Evolutionary conservation across 2,113 vertebrate species (phyloP).

Genomic region (Neomonachus schauinslandi): DNA sequence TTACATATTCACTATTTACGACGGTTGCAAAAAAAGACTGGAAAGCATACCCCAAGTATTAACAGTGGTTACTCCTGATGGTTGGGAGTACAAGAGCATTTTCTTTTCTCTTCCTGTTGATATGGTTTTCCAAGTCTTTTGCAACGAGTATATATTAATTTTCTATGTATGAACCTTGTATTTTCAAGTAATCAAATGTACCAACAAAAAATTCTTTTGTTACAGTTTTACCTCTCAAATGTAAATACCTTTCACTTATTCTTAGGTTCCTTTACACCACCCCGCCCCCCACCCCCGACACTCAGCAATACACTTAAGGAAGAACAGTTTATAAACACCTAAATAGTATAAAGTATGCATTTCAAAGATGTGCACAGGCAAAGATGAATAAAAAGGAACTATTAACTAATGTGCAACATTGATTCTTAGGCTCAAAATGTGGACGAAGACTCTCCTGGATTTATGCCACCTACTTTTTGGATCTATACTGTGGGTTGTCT

Average conservation of each 20-base stretch:
- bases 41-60: neutral
- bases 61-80: neutral
- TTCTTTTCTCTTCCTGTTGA: neutral
- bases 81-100: neutral
- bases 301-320: neutral
- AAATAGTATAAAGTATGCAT: neutral
- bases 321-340: conserved; percentile 9
- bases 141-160: neutral
- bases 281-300: too few species aligned
- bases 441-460: neutral
- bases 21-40: neutral
- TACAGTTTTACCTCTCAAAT: conserved; percentile 13
- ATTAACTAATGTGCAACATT: neutral
- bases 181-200: neutral
- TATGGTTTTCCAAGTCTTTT: neutral
- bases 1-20: neutral
- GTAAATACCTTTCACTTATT: neutral
- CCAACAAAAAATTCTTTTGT: neutral
- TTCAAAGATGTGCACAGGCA: conserved; percentile 41
- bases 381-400: conserved; percentile 37
- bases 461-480: neutral
- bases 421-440: neutral
- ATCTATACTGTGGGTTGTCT: conserved; percentile 12
- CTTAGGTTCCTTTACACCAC: neutral
- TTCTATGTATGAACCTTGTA: neutral